phyloP scores from a whole-genome alignment of 1,140 invertebrate species.

The Drosophila virilis region DNA sequence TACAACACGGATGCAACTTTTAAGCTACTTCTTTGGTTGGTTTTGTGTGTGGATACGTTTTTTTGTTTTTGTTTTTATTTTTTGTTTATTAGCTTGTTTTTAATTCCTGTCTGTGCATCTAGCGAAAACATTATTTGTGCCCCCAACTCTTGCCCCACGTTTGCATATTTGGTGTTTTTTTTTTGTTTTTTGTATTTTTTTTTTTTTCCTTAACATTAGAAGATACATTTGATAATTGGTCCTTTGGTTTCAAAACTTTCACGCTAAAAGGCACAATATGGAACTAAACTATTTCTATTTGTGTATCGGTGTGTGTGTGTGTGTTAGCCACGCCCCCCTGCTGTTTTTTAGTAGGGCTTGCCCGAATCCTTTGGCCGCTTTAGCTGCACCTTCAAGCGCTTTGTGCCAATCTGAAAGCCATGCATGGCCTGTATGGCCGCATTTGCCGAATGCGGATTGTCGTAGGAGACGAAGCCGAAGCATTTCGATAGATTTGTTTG shows the following conservation, averaged over 20 bases:
- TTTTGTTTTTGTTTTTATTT: background rate
- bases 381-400: conserved; percentile 98
- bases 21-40: conserved; percentile 73
- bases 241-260: conserved; percentile 76
- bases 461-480: conserved; percentile 99
- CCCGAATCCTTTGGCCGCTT: conserved; percentile 97
- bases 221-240: conserved; percentile 73
- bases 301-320: conserved; percentile 22
- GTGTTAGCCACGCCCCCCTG: conserved; percentile 33
- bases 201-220: conserved; percentile 51
- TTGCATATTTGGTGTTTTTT: conserved; percentile 33
- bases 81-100: conserved; percentile 1
- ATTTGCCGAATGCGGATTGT: conserved; percentile 96
- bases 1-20: conserved; percentile 77
- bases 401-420: conserved; percentile 98
- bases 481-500: conserved; percentile 99
- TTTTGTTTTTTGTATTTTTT: background rate
- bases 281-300: conserved; percentile 43
- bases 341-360: conserved; percentile 89
- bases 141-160: conserved; percentile 17
- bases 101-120: conserved; percentile 42
- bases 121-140: conserved; percentile 49
- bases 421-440: conserved; percentile 98
- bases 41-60: conserved; percentile 39
- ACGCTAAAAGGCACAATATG: conserved; percentile 70